Evolutionary conservation across 2,113 vertebrate genomes (phyloP).

Genomic region (Cathartes aura): DNA sequence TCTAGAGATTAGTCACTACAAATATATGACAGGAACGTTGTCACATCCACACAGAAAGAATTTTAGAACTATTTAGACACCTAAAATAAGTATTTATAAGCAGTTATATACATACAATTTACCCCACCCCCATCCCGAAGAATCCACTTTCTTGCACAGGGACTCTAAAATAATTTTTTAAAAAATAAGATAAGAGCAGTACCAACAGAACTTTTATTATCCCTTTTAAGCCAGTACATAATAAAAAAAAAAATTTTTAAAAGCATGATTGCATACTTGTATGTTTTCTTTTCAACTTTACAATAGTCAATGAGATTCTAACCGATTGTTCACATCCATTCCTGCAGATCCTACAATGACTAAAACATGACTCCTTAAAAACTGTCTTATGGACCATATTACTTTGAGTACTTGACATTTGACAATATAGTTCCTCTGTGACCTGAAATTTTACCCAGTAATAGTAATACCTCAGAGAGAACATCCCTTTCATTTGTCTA

Average conservation of each 20-base stretch:
- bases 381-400: background rate
- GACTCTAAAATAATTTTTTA: background rate
- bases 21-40: background rate
- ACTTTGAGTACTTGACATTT: background rate
- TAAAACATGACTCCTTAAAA: background rate
- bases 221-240: fast-evolving
- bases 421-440: slow-evolving; percentile 25
- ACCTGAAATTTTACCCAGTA: slow-evolving; percentile 75
- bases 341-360: background rate
- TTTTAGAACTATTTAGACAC: background rate
- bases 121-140: background rate
- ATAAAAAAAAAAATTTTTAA: background rate
- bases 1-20: background rate
- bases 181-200: background rate
- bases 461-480: background rate
- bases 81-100: background rate
- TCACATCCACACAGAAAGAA: background rate
- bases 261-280: background rate
- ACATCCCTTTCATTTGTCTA: slow-evolving; percentile 21
- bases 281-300: background rate
- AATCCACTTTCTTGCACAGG: background rate
- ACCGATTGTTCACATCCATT: background rate
- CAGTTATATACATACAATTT: background rate
- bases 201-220: background rate
- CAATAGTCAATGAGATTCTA: background rate